These are phyloP conservation scores for Malurus cyaneus DNA, from an alignment of 2,113 vertebrate genomes.

Conservation along the genomic window DNA sequence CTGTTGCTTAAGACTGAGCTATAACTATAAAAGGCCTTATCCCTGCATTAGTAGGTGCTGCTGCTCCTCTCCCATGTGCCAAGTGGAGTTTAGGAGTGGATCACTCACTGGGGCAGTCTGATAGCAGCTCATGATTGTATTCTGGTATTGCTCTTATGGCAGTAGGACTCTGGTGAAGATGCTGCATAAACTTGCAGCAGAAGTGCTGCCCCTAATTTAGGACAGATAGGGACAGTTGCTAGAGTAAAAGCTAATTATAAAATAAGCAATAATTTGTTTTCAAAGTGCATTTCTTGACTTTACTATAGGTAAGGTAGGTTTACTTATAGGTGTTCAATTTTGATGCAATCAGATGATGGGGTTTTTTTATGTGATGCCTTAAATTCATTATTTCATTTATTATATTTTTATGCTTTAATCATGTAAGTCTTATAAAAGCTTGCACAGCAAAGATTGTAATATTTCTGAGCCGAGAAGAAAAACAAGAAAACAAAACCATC, in stretches of 20 bases:
- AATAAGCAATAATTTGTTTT: not conserved
- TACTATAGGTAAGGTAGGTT: not conserved
- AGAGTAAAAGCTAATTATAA: not conserved
- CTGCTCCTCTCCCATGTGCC: not conserved
- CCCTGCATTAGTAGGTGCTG: not conserved
- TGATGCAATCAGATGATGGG: not conserved
- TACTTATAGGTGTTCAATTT: not conserved
- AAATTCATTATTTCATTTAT: too few species aligned
- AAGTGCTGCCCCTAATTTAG: not conserved
- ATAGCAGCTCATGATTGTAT: rapidly evolving
- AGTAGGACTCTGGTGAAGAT: not conserved
- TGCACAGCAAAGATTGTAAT: not conserved
- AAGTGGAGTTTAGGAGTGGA: not conserved
- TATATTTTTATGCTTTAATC: not conserved
- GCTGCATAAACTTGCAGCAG: not conserved
- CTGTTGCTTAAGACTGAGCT: not conserved
- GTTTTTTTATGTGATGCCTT: not conserved
- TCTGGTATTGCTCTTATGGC: not conserved
- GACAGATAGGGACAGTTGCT: not conserved
- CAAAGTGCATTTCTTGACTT: not conserved
- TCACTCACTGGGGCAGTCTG: rapidly evolving
- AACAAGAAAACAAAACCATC: not conserved
- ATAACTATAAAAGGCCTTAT: not conserved
- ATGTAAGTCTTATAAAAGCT: not conserved
- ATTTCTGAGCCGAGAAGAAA: not conserved